phyloP scores from a whole-genome alignment of 2,888 invertebrate species.

The Antheraea yamamai region DNA sequence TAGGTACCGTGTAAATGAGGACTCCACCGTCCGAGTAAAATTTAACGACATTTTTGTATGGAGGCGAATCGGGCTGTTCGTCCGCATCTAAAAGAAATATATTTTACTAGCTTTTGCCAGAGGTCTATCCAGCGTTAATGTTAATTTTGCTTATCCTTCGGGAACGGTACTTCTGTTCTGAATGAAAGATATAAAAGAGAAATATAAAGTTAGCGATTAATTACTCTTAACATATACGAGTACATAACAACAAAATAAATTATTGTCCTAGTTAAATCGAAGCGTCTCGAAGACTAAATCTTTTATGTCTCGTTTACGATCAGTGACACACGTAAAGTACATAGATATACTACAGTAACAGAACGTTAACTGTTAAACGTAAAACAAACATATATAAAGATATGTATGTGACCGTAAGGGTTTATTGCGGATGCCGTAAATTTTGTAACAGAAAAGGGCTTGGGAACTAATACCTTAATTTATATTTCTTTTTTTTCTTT shows the following conservation, averaged over 20 bases:
- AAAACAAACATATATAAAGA: conserved; percentile 13
- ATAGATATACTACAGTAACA: conserved; percentile 5
- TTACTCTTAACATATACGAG: too few relatives aligned
- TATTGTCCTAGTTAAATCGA: conserved; percentile 11
- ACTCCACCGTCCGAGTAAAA: conserved; percentile 94
- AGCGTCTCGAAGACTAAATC: conserved; percentile 12
- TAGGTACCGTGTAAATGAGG: conserved; percentile 89
- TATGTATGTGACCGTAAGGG: conserved; percentile 14
- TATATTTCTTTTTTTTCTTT: too few relatives aligned
- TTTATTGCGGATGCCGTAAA: conserved; percentile 17
- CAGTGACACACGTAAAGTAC: conserved; percentile 18
- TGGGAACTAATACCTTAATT: not conserved
- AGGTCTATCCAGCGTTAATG: too few relatives aligned
- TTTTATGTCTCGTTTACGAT: conserved; percentile 24
- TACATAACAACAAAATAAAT: too few relatives aligned
- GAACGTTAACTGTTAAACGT: conserved; percentile 6
- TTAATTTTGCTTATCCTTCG: too few relatives aligned
- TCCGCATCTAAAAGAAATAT: conserved; percentile 53
- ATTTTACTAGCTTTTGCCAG: not conserved
- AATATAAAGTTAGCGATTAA: too few relatives aligned
- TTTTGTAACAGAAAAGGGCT: conserved; percentile 16
- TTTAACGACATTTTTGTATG: conserved; percentile 91
- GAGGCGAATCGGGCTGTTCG: conserved; percentile 61
- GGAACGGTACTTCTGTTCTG: too few relatives aligned
- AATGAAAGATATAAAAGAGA: too few relatives aligned